Conservation (phyloP, 2,797 vertebrate genomes). For the Phrynocephalus vlangalii region DNA sequence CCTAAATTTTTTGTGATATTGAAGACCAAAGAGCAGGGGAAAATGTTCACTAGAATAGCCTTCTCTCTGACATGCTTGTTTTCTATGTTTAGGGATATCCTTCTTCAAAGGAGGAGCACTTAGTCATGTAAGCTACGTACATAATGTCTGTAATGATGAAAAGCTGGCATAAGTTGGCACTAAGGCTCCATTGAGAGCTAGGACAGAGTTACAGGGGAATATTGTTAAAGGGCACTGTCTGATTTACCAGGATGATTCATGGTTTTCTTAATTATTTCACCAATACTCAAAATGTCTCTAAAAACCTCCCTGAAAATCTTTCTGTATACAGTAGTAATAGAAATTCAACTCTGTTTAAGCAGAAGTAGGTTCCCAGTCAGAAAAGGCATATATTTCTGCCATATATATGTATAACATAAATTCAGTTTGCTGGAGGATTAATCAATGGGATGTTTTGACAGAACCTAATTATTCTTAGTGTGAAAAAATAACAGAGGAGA, state of each 20-base stretch:
- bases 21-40: background rate
- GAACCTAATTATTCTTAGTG: constrained; percentile 63
- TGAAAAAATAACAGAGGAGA: constrained; percentile 59
- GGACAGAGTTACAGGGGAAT: background rate
- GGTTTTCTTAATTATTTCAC: constrained; percentile 46
- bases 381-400: constrained; percentile 45
- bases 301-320: constrained; percentile 45
- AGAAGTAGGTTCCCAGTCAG: constrained; percentile 46
- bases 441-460: constrained; percentile 49
- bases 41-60: background rate
- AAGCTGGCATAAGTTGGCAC: background rate
- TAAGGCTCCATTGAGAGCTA: background rate
- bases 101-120: background rate
- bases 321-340: background rate
- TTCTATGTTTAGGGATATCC: background rate
- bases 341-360: constrained; percentile 51
- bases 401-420: constrained; percentile 56
- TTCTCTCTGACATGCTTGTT: background rate
- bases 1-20: background rate
- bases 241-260: constrained; percentile 13
- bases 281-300: constrained; percentile 32
- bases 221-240: background rate
- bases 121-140: background rate
- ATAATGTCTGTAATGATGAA: background rate
- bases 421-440: constrained; percentile 66